A percentile compares a stretch with the other conserved stretches of the same genome.
Conservation (phyloP, 2,888 invertebrate species). For the Hedychridium roseum region DNA sequence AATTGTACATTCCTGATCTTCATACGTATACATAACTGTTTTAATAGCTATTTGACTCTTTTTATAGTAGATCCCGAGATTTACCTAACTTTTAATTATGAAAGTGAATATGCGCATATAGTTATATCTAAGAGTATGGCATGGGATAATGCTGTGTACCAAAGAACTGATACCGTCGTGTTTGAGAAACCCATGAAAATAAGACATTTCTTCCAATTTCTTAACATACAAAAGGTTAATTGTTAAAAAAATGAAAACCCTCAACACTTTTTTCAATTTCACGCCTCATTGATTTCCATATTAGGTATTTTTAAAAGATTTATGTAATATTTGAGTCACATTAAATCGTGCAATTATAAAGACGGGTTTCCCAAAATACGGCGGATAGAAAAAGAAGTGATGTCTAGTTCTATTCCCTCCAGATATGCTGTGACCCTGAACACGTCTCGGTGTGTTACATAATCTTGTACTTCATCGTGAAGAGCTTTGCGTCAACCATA, state of each 20-base stretch:
- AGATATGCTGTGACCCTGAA: conserved; percentile 15
- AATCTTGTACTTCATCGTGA: neutral
- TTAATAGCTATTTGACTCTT: conserved; percentile 18
- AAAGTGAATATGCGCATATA: conserved; percentile 19
- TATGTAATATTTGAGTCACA: no score
- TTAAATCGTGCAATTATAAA: no score
- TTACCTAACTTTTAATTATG: conserved; percentile 21
- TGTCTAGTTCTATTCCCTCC: conserved; percentile 27
- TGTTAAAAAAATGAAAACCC: no score
- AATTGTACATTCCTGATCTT: conserved; percentile 21
- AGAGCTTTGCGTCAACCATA: neutral
- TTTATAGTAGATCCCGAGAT: conserved; percentile 16
- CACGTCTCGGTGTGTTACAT: conserved; percentile 8
- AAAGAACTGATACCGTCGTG: conserved; percentile 44
- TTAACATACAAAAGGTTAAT: no score
- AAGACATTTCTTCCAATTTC: no score
- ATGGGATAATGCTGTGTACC: conserved; percentile 39
- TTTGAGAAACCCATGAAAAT: no score
- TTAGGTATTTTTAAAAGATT: no score
- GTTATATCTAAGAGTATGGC: conserved; percentile 28
- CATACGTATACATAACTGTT: conserved; percentile 26
- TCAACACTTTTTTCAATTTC: no score
- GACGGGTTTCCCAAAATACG: no score
- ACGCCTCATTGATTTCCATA: no score
- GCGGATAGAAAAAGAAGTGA: conserved; percentile 23